Evolutionary conservation across 2,797 vertebrate genomes (phyloP).

Genomic region (Diceros bicornis): DNA sequence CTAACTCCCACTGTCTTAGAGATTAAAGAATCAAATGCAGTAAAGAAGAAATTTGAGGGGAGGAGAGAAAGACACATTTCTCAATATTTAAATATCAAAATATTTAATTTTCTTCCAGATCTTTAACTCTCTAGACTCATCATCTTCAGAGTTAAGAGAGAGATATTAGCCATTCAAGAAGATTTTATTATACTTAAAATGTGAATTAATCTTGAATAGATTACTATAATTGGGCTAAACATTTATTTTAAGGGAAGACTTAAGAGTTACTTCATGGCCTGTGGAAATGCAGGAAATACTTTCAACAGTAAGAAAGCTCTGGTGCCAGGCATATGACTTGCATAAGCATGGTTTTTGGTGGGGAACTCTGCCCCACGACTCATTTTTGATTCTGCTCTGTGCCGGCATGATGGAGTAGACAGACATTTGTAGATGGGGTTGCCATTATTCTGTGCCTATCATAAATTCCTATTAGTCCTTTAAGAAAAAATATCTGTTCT

Average conservation of each 20-base stretch:
- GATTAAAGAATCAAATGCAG: not conserved
- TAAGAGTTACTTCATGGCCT: too few species aligned
- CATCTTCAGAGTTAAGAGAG: not conserved
- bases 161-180: not conserved
- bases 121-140: not conserved
- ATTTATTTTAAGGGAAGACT: not conserved
- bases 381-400: not conserved
- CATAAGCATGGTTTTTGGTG: accelerated
- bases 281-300: too few species aligned
- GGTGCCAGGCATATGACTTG: accelerated
- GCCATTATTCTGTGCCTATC: not conserved
- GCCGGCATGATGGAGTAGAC: not conserved
- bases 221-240: not conserved
- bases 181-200: not conserved
- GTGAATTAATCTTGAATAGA: not conserved
- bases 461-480: not conserved
- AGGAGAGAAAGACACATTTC: not conserved
- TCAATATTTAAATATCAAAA: not conserved
- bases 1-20: not conserved
- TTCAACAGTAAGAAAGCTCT: too few species aligned
- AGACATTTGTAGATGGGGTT: not conserved
- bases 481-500: not conserved
- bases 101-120: not conserved
- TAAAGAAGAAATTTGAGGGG: not conserved
- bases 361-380: accelerated